Evolutionary conservation across 1,140 invertebrate genomes (phyloP).

Genomic region (Papilio aristodemus): DNA sequence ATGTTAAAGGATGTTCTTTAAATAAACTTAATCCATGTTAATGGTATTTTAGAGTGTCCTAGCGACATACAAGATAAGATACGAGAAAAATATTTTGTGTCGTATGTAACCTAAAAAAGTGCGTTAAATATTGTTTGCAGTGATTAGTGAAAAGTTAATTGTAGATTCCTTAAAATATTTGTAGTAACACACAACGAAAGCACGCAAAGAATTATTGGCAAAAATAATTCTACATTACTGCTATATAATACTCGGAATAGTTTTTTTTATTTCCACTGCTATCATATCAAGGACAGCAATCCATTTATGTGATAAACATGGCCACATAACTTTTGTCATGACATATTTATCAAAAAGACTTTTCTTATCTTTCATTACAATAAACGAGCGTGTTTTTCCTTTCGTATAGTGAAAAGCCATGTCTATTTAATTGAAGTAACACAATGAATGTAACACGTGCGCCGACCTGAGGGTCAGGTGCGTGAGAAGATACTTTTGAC

Average conservation of each 20-base stretch:
- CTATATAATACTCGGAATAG: background rate
- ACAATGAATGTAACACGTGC: constrained; percentile 39
- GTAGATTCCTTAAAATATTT: too few relatives aligned
- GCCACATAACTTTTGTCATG: background rate
- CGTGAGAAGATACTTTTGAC: constrained; percentile 35
- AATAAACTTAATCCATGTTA: background rate
- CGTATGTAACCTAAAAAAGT: too few relatives aligned
- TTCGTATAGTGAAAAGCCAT: constrained; percentile 43
- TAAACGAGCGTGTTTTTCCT: constrained; percentile 34
- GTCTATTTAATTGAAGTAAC: constrained; percentile 47
- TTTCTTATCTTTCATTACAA: constrained; percentile 27
- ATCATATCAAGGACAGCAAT: background rate
- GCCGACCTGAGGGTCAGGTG: constrained; percentile 39
- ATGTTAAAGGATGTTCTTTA: background rate
- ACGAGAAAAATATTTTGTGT: too few relatives aligned
- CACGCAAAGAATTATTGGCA: too few relatives aligned
- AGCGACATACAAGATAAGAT: too few relatives aligned
- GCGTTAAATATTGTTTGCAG: too few relatives aligned
- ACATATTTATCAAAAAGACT: constrained; percentile 16
- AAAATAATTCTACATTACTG: too few relatives aligned
- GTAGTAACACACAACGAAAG: too few relatives aligned
- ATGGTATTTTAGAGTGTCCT: background rate
- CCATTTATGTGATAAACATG: background rate
- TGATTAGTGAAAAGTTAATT: too few relatives aligned
- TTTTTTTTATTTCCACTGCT: background rate